Evolutionary conservation across 2,888 invertebrate species (phyloP).

Genomic region (Hirtodrosophila histrioides): DNA sequence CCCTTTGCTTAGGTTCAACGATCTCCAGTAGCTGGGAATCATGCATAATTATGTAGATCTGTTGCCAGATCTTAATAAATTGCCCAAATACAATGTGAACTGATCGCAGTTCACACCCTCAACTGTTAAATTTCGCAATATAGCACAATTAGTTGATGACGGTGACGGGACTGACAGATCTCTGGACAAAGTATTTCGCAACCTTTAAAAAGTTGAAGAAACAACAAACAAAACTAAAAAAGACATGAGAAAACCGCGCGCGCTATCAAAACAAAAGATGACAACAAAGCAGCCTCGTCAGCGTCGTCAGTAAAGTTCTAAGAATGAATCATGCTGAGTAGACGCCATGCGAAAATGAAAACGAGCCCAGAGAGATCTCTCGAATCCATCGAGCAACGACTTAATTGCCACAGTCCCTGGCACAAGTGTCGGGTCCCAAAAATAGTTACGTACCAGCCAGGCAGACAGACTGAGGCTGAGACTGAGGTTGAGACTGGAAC

Average conservation of each 20-base stretch:
- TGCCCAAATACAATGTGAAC: slow-evolving; percentile 24
- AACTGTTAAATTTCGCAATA: slow-evolving; percentile 55
- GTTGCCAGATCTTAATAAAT: slow-evolving; percentile 22
- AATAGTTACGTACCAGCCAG: slow-evolving; percentile 42
- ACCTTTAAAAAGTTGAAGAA: slow-evolving; percentile 15
- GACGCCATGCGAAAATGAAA: slow-evolving; percentile 52
- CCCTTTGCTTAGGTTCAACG: background rate
- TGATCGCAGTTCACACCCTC: slow-evolving; percentile 45
- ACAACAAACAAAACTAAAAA: no score
- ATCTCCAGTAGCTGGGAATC: slow-evolving; percentile 27
- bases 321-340: slow-evolving; percentile 71
- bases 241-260: slow-evolving; percentile 37
- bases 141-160: slow-evolving; percentile 55
- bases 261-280: slow-evolving; percentile 64
- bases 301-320: slow-evolving; percentile 59
- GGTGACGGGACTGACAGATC: slow-evolving; percentile 33
- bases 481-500: slow-evolving; percentile 10
- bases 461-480: slow-evolving; percentile 16
- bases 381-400: slow-evolving; percentile 43
- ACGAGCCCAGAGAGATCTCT: slow-evolving; percentile 14
- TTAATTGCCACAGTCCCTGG: slow-evolving; percentile 50
- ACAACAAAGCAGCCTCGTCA: slow-evolving; percentile 70
- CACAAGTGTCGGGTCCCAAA: slow-evolving; percentile 57
- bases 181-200: slow-evolving; percentile 44
- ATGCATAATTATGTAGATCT: slow-evolving; percentile 30